Evolutionary conservation across 30 jellyfish, hydroid and myxozoan species (phyloP), one percentile per base, ranked within the genome.

Genomic region (Cassiopea xamachana): DNA sequence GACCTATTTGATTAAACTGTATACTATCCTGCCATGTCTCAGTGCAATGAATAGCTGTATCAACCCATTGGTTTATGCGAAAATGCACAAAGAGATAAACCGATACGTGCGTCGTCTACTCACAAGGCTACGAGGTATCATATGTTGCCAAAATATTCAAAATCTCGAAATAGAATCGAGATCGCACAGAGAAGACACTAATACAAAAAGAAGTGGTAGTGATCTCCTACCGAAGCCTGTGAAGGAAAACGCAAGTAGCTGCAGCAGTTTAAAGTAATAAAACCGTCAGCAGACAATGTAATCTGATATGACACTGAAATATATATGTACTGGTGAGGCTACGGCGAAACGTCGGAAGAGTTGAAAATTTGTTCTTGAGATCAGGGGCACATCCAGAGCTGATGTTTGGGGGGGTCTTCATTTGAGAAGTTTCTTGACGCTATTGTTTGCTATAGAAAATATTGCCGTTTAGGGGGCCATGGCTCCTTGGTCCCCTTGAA

Each of bases 31-130:
- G 67, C 94, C 94, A 4, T 74, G 86, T n/a, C 49, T 88, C n/a
- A 88, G 89, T 61, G 91, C 91, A 13, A 75, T 88, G 87, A 88
- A 88, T 45, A 79, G 95, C 82, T 88, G 95, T 60, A 73, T 88
- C 61, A 88, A 88, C 59, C 95, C 95, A 7, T 69, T 88, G 62
- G 91, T 88, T 2, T 88, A 88, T 50, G 95, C 95, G 3, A 79
- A 82, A 58, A 88, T 79, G 91, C 91, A 88, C 50, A 81, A 68
- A 48, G 95, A 88, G 86, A 50, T 88, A 39, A 88, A 88, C 73
- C 43, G 87, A 17, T 70, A 88, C 81, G 44, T 87, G 18, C 78
- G 80, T 1, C 73, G 88, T 59, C 55, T 68, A 18, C n/a, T 18
- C 6, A 13, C 46, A 16, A 50, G 15, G 70, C 1, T 82, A 1